phyloP scores from a whole-genome alignment of 2,888 invertebrate species.

The Platycheirus albimanus region DNA sequence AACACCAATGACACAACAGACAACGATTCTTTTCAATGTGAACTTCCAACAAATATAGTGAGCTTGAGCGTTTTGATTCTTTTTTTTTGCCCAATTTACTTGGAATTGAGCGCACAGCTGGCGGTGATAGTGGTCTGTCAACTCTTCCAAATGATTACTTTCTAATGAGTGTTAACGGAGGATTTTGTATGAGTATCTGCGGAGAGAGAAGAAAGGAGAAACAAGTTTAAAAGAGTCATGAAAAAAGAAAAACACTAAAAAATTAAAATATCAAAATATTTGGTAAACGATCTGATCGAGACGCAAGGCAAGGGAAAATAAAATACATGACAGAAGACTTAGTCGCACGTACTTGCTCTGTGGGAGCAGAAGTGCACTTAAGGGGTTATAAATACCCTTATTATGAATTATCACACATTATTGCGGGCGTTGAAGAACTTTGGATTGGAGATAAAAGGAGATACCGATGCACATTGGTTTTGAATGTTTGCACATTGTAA shows the following conservation, averaged over 20 bases:
- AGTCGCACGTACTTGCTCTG: too few species aligned
- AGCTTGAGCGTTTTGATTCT: too few species aligned
- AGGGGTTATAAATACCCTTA: too few species aligned
- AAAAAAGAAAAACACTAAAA: neutral
- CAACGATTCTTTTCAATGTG: neutral
- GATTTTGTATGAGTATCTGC: conserved; percentile 42
- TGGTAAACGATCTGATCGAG: conserved; percentile 14
- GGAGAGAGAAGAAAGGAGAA: conserved; percentile 15
- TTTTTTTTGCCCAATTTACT: conserved; percentile 13
- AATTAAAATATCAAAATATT: neutral
- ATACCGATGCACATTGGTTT: too few species aligned
- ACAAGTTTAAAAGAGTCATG: conserved; percentile 1
- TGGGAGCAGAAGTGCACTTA: too few species aligned
- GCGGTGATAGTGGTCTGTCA: conserved; percentile 65
- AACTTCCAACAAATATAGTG: neutral
- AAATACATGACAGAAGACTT: too few species aligned
- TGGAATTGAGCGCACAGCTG: conserved; percentile 17
- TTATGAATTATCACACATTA: too few species aligned
- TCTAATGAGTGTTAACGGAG: conserved; percentile 54
- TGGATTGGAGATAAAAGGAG: too few species aligned
- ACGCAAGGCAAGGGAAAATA: too few species aligned
- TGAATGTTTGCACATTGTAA: too few species aligned
- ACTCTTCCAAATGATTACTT: conserved; percentile 63
- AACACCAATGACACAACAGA: neutral
- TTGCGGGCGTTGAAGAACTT: too few species aligned